These are phyloP conservation scores for Loripinus fragilis DNA, from an alignment of 2,888 invertebrate genomes.

Conservation along the genomic window DNA sequence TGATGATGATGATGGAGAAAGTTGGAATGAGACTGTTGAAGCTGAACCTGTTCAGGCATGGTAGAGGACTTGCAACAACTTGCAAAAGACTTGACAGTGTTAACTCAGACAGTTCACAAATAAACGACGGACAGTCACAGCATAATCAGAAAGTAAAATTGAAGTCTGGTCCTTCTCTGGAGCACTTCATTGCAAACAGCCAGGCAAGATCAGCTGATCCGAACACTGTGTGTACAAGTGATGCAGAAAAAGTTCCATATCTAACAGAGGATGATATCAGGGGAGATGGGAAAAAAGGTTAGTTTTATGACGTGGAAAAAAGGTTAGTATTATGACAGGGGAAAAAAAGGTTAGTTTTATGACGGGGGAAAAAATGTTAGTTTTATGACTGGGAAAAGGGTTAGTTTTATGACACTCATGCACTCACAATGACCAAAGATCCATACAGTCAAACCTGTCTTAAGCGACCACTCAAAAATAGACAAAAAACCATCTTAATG, in stretches of 20 bases:
- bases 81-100: neutral
- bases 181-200: slow-evolving; percentile 64
- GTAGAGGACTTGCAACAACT: neutral
- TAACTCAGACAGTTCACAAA: too few species aligned
- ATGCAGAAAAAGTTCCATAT: slow-evolving; percentile 48
- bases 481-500: too few species aligned
- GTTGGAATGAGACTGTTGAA: neutral
- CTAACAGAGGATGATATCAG: slow-evolving; percentile 42
- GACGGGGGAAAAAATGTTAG: too few species aligned
- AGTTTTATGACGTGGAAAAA: too few species aligned
- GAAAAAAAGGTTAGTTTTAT: too few species aligned
- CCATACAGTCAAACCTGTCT: too few species aligned
- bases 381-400: too few species aligned
- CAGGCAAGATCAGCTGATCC: neutral
- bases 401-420: too few species aligned
- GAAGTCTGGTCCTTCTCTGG: slow-evolving; percentile 55
- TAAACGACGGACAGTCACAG: neutral
- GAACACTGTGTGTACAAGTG: neutral
- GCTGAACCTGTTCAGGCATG: neutral
- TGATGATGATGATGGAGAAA: neutral
- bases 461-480: too few species aligned
- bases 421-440: too few species aligned
- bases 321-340: too few species aligned
- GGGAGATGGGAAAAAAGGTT: slow-evolving; percentile 63
- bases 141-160: neutral